Base-by-base conservation (phyloP, 2,888 invertebrate genomes). In the Lordiphosa fenestrarum region DNA sequence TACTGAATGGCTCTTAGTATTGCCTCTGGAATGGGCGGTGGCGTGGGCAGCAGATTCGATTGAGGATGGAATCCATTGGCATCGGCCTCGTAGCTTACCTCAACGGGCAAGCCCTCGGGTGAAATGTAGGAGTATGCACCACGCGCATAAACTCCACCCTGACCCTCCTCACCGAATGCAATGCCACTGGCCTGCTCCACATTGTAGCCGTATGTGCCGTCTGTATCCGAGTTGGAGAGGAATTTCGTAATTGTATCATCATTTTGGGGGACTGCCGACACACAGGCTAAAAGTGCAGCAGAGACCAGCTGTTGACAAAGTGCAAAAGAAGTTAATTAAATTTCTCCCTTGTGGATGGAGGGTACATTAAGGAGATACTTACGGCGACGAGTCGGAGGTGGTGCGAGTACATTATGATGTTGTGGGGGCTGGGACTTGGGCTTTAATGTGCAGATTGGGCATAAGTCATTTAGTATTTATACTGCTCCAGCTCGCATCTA, bases 131-230 rank as follows among this genome's bases (percentile, higher is more conserved):
- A 39, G 41, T 54, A 84, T 0, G 60, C 38, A 25, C 88, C 88
- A 1, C 39, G 62, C 4, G 91, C 92, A 25, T 80, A 69, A 73
- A 91, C 91, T 77, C 91, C 91, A 66, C 92, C 87, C 10, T 69
- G 81, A 63, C 93, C 93, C 9, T 75, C 62, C 76, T 92, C 92
- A 63, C 91, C 89, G 10, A 85, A 90, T 0, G 67, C 25, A 75
- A 92, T 92, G 7, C 92, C 92, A 81, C 93, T 93, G 25, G 87
- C 87, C 71, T 92, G 92, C 62, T 91, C 88, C 68, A 84, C 91
- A 0, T 44, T 37, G 74, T 84, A 91, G 0, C 76, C 54, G 88
- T 87, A 93, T 10, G 74, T 62, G 0, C 89, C 85, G 58, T 92
- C 91, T 7, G 63, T 64, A 4, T 86, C 73, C 5, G 73, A 53